phyloP scores from a whole-genome alignment of 2,888 invertebrate genomes.

The Neelides folsomi region DNA sequence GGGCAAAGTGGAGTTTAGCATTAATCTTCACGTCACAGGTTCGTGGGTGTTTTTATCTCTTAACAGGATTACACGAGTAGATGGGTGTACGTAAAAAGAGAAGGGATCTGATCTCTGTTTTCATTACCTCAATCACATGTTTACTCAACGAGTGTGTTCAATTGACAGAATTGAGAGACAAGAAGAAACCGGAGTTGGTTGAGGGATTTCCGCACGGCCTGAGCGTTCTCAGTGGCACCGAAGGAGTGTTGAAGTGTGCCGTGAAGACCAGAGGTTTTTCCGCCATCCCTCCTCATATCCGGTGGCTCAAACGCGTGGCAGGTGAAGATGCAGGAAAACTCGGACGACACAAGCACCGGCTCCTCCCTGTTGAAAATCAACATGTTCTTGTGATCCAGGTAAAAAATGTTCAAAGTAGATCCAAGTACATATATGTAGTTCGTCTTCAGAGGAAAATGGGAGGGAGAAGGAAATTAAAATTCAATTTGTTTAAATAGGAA shows the following conservation, averaged over 20 bases:
- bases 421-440: no score
- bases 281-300: slow-evolving; percentile 31
- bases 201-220: slow-evolving; percentile 28
- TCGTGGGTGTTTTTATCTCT: no score
- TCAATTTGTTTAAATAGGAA: slow-evolving; percentile 17
- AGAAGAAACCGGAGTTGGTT: slow-evolving; percentile 26
- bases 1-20: slow-evolving; percentile 25
- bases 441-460: no score
- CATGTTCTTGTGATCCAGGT: slow-evolving; percentile 32
- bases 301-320: slow-evolving; percentile 31
- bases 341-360: slow-evolving; percentile 23
- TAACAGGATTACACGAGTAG: no score
- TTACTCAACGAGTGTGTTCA: not conserved
- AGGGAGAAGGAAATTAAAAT: no score
- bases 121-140: slow-evolving; percentile 1
- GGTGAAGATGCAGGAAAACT: slow-evolving; percentile 15
- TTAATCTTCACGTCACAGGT: slow-evolving; percentile 31
- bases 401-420: slow-evolving; percentile 1
- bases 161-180: slow-evolving; percentile 27
- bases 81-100: no score
- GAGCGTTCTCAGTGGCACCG: slow-evolving; percentile 28
- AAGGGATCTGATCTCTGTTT: slow-evolving; percentile 6
- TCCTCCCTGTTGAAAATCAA: slow-evolving; percentile 29
- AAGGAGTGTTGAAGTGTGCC: slow-evolving; percentile 31
- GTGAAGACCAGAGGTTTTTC: slow-evolving; percentile 23